Conservation (phyloP, 1,140 invertebrate species). For the Frieseomelitta varia region DNA sequence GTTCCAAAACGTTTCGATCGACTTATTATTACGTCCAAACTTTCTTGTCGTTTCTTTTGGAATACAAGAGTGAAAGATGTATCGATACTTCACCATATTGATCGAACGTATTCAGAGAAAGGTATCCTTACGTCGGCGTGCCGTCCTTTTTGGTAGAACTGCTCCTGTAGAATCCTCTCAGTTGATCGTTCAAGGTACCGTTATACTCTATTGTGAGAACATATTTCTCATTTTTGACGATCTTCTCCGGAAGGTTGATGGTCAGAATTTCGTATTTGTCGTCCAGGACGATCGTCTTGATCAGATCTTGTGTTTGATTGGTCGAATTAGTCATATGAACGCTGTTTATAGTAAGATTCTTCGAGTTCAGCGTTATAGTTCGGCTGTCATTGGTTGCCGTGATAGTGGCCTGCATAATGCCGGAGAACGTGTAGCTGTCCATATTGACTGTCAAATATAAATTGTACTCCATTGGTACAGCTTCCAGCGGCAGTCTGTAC, state of each 20-base stretch:
- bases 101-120: background rate
- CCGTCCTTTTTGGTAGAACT: slow-evolving; percentile 43
- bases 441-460: slow-evolving; percentile 45
- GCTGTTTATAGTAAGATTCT: background rate
- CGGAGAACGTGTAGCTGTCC: slow-evolving; percentile 57
- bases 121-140: slow-evolving; percentile 47
- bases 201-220: slow-evolving; percentile 28
- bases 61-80: background rate
- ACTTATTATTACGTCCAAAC: no score
- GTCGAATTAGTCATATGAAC: no score
- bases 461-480: slow-evolving; percentile 74
- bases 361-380: slow-evolving; percentile 62
- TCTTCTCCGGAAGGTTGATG: background rate
- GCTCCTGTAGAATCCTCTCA: slow-evolving; percentile 63
- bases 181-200: slow-evolving; percentile 48
- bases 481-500: slow-evolving; percentile 84
- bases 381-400: background rate
- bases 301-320: no score
- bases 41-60: no score
- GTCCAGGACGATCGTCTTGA: background rate
- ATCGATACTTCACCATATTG: no score
- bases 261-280: background rate
- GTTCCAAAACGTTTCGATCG: no score
- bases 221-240: background rate
- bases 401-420: slow-evolving; percentile 46